Base-by-base conservation (phyloP, 2,113 vertebrate genomes). In the Polypterus bichir region DNA sequence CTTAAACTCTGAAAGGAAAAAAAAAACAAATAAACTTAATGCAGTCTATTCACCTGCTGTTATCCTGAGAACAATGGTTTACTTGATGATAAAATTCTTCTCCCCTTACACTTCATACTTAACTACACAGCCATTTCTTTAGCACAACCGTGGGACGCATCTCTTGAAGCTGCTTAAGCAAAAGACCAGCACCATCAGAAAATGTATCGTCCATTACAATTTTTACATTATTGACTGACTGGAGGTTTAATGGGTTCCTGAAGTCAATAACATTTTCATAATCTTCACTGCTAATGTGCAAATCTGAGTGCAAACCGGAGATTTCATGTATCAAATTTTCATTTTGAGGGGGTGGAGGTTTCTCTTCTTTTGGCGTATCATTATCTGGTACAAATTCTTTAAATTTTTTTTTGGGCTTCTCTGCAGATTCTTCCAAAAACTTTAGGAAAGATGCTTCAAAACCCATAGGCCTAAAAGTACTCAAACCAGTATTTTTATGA, bases 401-500 rank as follows among this genome's bases (percentile, higher is more conserved):
- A 11, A 77, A 68, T 62, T 67, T 86, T 72, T 77, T 91, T 62
- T 82, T 85, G 44, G 87, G 68, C 51, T 85, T 82, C 53, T 90
- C 84, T 61, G 84, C 92, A 4, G 94, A 86, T 71, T 97, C 90
- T 69, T 97, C 91, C 8, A 98, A 77, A 66, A 97, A 98, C 68
- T 97, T 91, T 51, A 97, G 80, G 76, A 98, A 98, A 0, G 95
- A 97, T 52, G 90, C 89, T 78, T 98, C 94, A 71, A 98, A 98
- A 47, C 95, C 95, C 91, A 97, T 94, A 0, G 95, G 95, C 64
- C 94, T 98, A 69, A 98, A 98, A 0, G 93, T 87, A 70, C 88
- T 87, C 79, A 96, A 82, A 1, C 88, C 83, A 4, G 88, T 84
- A 52, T 76, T 74, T 0, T 83, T 81, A 49, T 92, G 86, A 0